Evolutionary conservation across 2,888 invertebrate genomes (phyloP), one percentile per base, ranked within the genome.

Genomic region (Gari tellinella): DNA sequence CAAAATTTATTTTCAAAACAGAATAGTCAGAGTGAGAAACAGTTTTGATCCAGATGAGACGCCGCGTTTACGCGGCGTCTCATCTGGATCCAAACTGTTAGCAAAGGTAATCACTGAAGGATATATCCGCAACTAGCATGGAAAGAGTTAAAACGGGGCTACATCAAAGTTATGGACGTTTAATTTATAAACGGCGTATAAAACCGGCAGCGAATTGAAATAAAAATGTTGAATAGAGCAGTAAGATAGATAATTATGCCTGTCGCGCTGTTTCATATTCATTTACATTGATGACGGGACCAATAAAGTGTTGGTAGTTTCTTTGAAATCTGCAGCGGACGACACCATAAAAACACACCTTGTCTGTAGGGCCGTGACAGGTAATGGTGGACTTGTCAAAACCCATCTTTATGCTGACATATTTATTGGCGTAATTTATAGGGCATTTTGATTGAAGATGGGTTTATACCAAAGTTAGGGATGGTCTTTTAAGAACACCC

Each of bases 301-400:
- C 23, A 51, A 51, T 58, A 52, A 52, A 58, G 37, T 17, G 37
- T 31, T 43, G 40, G 51, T 43, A 21, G 52, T 45, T 49, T 41
- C 56, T 65, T 65, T 65, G 64, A 64, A 62, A 56, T 45, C 51
- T 17, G 56, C 56, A 56, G 52, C 56, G 62, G 43, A 43, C 43
- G 43, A 43, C 17, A 43, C 43, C 10, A 10, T 31, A 31, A 48
- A 48, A 48, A n/a, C 25, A 21, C 21, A 25, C 23, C 56, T 40
- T 38, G 61, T 51, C 48, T 65, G 70, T 57, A 48, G 70, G 64
- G 25, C 64, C 56, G 55, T 72, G 72, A 65, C 72, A 65, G 17
- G 41, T 31, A 53, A 64, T 72, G 61, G 65, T 25, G 46, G 49
- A 57, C 55, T 49, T 68, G 68, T 60, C 64, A 74, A 60, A 67